phyloP scores from a whole-genome alignment of 1,140 invertebrate species.

The Sarcophaga bullata region DNA sequence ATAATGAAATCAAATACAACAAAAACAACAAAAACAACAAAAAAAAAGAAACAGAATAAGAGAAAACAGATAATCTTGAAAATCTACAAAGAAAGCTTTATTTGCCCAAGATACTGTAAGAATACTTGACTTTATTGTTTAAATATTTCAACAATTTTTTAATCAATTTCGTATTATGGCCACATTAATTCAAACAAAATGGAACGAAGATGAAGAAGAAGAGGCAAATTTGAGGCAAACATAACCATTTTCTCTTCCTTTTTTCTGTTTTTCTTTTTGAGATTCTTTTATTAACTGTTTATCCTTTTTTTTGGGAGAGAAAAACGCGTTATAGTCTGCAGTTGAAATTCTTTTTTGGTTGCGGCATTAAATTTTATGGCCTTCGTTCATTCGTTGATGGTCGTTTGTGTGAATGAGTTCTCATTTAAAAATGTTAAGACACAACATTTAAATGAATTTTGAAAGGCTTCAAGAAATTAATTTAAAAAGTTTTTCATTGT shows the following conservation, averaged over 20 bases:
- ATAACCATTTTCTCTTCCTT: too few relatives aligned
- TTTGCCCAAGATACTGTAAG: too few relatives aligned
- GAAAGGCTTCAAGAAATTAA: conserved; percentile 35
- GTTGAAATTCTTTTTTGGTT: not conserved
- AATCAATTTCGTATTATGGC: conserved; percentile 24
- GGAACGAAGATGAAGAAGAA: not conserved
- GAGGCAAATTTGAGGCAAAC: too few relatives aligned
- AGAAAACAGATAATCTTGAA: too few relatives aligned
- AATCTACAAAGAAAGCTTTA: too few relatives aligned
- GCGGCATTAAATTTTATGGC: not conserved
- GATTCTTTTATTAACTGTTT: conserved; percentile 35
- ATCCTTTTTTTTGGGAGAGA: not conserved
- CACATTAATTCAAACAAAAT: not conserved
- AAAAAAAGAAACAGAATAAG: too few relatives aligned
- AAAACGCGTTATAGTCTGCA: not conserved
- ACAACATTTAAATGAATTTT: conserved; percentile 27
- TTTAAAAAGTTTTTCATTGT: conserved; percentile 26
- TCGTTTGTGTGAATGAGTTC: not conserved
- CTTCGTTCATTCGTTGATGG: not conserved
- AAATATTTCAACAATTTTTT: not conserved
- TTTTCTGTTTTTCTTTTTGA: not conserved
- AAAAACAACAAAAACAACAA: too few relatives aligned
- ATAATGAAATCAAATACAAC: too few relatives aligned
- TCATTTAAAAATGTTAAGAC: conserved; percentile 3
- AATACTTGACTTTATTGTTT: not conserved